phyloP scores from a whole-genome alignment of 2,888 invertebrate genomes.

The Calameuta filiformis region DNA sequence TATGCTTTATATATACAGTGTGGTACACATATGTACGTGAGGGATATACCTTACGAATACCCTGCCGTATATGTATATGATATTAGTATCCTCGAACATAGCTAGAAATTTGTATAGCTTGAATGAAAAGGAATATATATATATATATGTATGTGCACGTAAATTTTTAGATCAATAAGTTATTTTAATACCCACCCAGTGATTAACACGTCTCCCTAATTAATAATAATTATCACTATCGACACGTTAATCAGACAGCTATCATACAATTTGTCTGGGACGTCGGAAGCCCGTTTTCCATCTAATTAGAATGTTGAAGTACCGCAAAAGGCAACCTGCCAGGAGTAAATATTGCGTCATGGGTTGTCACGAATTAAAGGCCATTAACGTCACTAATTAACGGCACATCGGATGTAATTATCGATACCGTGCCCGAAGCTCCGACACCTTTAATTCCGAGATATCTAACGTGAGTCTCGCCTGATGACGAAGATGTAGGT shows the following conservation, averaged over 20 bases:
- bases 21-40: no score
- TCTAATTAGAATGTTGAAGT: slow-evolving; percentile 2
- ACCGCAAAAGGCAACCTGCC: background rate
- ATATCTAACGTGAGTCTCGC: background rate
- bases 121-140: background rate
- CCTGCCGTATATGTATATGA: background rate
- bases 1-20: background rate
- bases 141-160: background rate
- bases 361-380: slow-evolving; percentile 25
- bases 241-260: background rate
- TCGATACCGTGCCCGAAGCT: slow-evolving; percentile 27
- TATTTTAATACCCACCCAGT: background rate
- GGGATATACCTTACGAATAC: background rate
- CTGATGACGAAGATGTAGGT: background rate
- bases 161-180: background rate
- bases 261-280: slow-evolving; percentile 7
- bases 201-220: background rate
- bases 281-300: background rate
- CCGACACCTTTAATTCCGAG: slow-evolving; percentile 23
- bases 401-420: slow-evolving; percentile 37
- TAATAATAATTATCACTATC: background rate
- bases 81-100: background rate
- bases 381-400: slow-evolving; percentile 35
- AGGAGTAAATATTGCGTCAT: slow-evolving; percentile 8
- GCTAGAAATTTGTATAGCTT: background rate